A percentile compares a stretch with the other conserved stretches of the same genome.
Evolutionary conservation across 2,113 vertebrate species (phyloP).

Genomic region (Ondatra zibethicus): DNA sequence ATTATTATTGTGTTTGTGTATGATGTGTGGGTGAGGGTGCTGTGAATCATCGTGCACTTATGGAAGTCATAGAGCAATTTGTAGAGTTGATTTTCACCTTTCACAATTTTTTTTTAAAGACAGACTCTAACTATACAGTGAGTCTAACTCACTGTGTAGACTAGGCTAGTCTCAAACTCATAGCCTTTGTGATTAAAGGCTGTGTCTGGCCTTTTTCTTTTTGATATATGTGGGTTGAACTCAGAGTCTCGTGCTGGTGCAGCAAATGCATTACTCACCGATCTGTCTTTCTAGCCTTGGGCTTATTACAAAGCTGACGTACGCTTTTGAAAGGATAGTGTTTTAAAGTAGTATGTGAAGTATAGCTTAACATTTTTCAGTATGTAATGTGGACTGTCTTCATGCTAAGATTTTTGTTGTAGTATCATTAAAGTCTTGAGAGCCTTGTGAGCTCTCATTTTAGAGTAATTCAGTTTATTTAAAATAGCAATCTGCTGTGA

Average conservation of each 20-base stretch:
- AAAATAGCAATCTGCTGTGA: neutral
- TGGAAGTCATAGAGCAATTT: neutral
- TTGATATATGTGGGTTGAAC: neutral
- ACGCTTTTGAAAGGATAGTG: constrained; percentile 19
- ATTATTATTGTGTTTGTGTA: neutral
- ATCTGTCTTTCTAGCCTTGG: neutral
- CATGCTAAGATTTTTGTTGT: constrained; percentile 30
- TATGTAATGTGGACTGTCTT: neutral
- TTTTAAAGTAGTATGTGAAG: neutral
- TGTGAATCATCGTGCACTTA: neutral
- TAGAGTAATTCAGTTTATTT: constrained; percentile 19
- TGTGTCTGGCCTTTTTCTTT: neutral
- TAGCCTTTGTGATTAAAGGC: neutral
- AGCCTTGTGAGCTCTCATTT: neutral
- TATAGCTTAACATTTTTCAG: constrained; percentile 29
- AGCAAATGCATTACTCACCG: neutral
- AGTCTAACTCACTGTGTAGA: neutral
- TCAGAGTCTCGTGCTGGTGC: neutral
- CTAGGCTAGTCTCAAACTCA: neutral
- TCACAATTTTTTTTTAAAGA: neutral
- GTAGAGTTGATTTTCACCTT: neutral
- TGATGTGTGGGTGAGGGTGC: neutral
- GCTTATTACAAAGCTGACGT: neutral
- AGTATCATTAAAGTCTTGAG: neutral
- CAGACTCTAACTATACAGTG: neutral